Conservation (phyloP, 2,797 vertebrate genomes). For the Hydrocynus forskahlii region DNA sequence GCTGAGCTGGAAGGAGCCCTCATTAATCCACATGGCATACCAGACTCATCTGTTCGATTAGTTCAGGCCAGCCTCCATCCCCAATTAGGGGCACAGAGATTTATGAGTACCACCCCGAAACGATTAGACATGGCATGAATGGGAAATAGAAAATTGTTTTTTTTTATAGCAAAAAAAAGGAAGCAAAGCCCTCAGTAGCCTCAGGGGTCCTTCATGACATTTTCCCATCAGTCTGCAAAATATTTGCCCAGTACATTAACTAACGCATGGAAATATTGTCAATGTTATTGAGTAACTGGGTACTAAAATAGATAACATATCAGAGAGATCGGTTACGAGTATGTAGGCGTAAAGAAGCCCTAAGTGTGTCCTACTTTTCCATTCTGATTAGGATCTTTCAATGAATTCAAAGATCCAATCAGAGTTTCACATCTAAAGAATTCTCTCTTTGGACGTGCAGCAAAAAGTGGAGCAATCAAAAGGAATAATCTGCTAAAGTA, state of each 20-base stretch:
- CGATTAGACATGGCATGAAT: conserved; percentile 20
- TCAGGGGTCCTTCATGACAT: neutral
- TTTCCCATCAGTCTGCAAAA: neutral
- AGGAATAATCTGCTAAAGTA: neutral
- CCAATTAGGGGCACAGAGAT: conserved; percentile 15
- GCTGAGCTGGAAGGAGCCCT: neutral
- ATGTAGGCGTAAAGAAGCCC: conserved; percentile 7
- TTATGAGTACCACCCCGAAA: conserved; percentile 10
- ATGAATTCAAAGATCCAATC: conserved; percentile 9
- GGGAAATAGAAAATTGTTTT: conserved; percentile 7
- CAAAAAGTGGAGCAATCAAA: conserved; percentile 5
- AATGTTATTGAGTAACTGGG: neutral
- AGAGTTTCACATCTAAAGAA: neutral
- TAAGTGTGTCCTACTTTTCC: conserved; percentile 18
- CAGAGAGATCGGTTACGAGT: conserved; percentile 11
- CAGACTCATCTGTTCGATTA: conserved; percentile 35
- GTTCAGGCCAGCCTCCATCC: conserved; percentile 22
- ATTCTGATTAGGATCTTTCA: conserved; percentile 15
- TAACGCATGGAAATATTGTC: neutral
- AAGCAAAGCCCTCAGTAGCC: neutral
- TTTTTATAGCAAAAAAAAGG: neutral
- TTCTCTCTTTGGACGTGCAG: neutral
- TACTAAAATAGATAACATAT: conserved; percentile 9
- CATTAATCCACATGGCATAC: conserved; percentile 31
- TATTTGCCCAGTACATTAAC: neutral